Base-by-base conservation (phyloP, 2,113 vertebrate genomes). In the Fregetta grallaria region DNA sequence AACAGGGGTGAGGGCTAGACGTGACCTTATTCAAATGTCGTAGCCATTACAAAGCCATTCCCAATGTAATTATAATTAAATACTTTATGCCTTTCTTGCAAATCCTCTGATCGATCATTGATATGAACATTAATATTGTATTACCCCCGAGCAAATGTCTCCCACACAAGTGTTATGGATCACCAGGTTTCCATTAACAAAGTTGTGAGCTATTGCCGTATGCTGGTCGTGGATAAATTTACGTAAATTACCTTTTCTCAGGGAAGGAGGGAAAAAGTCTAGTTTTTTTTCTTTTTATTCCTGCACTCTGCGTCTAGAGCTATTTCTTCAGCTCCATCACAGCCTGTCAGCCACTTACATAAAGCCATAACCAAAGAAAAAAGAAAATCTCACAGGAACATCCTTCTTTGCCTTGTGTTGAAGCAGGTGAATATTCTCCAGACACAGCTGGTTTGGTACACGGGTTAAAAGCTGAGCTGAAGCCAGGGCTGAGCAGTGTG, bases 11-110 rank as follows among this genome's bases (percentile, higher is more conserved):
- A 98, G 98, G 96, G 98, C 97, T 95, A 98, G 98, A 98, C 97
- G 98, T 99, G 99, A 99, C 99, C 99, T 99, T 99, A 99, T 99
- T 99, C 98, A 99, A 99, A 99, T 99, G 99, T 98, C 97, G 98
- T 94, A 74, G 92, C 97, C 98, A 97, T 96, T 97, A 98, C 92
- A 97, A 97, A 97, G 90, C 94, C 97, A 97, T 97, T 98, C 98
- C 93, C 93, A 91, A 98, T 81, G 95, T 98, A 98, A 98, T 99
- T 99, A 99, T 99, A 99, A 99, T 99, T 99, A 99, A 99, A 99
- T 98, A 98, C 98, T 98, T 98, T 99, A 98, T 99, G 98, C 99
- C 98, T 99, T 95, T 98, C 98, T 99, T 99, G 99, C 99, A 99
- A 99, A 99, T 99, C 98, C 97, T 97, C 98, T 98, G 99, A 99